Conservation (phyloP, 2,113 vertebrate genomes). For the Protobothrops mucrosquamatus region DNA sequence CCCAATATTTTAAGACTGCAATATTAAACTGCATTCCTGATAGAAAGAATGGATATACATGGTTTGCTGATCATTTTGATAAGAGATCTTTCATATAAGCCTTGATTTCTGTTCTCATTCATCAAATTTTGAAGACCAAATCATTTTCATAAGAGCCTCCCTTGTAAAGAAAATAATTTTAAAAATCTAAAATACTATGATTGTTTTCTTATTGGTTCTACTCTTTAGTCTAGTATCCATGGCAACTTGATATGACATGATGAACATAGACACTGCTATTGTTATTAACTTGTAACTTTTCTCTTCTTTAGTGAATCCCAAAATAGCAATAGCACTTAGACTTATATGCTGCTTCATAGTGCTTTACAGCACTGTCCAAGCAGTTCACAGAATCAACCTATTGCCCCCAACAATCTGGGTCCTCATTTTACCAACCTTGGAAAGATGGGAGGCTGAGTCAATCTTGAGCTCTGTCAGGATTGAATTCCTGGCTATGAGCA, state of each 20-base stretch:
- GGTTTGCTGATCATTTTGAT: background rate
- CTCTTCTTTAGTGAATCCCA: background rate
- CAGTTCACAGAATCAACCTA: no score
- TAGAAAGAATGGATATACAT: background rate
- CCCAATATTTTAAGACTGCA: background rate
- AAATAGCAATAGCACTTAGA: no score
- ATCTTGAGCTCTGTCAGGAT: no score
- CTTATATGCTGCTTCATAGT: no score
- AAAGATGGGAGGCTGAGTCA: no score
- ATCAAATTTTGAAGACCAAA: background rate
- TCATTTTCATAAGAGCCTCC: constrained; percentile 7
- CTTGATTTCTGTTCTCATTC: background rate
- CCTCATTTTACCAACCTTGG: no score
- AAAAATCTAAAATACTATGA: background rate
- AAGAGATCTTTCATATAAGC: background rate
- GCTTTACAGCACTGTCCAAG: no score
- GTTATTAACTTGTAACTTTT: background rate
- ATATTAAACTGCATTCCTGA: background rate
- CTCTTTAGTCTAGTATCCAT: constrained; percentile 10
- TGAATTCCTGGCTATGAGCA: no score
- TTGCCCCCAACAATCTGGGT: no score
- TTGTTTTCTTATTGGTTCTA: constrained; percentile 25
- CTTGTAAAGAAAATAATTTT: constrained; percentile 14
- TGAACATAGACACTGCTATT: background rate
- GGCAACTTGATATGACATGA: constrained; percentile 18